phyloP scores from a whole-genome alignment of 2,797 vertebrate genomes.

The Perodicticus potto region DNA sequence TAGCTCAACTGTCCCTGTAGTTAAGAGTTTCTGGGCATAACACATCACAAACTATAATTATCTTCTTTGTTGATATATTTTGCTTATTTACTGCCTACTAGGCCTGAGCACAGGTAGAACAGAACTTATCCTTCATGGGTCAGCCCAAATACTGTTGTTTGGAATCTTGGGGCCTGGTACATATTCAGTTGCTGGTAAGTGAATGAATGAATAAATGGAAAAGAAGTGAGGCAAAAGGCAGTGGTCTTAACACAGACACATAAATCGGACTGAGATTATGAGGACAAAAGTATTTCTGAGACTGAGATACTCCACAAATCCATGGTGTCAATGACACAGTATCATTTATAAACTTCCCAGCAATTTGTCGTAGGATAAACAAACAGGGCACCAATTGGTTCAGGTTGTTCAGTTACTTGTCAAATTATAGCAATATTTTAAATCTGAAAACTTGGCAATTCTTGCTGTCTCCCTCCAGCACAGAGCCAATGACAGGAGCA shows the following conservation, averaged over 20 bases:
- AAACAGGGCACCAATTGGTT: background rate
- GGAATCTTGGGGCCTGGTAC: background rate
- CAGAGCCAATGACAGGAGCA: conserved; percentile 30
- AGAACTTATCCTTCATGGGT: background rate
- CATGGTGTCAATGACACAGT: background rate
- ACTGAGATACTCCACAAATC: background rate
- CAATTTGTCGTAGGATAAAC: background rate
- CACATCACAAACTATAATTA: background rate
- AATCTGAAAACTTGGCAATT: conserved; percentile 26
- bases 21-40: background rate
- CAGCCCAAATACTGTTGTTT: background rate
- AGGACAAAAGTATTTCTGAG: conserved; percentile 24
- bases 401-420: background rate
- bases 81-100: background rate
- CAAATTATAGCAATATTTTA: background rate
- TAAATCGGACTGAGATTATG: background rate
- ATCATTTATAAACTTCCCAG: background rate
- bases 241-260: background rate
- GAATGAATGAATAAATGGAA: background rate
- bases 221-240: background rate
- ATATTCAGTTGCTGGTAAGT: conserved; percentile 19
- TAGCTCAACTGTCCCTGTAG: background rate
- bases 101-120: background rate
- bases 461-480: background rate
- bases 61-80: conserved; percentile 13